Evolutionary conservation across 2,797 vertebrate species (phyloP), one percentile per base, ranked within the genome.

Genomic region (Threskiornis aethiopicus): DNA sequence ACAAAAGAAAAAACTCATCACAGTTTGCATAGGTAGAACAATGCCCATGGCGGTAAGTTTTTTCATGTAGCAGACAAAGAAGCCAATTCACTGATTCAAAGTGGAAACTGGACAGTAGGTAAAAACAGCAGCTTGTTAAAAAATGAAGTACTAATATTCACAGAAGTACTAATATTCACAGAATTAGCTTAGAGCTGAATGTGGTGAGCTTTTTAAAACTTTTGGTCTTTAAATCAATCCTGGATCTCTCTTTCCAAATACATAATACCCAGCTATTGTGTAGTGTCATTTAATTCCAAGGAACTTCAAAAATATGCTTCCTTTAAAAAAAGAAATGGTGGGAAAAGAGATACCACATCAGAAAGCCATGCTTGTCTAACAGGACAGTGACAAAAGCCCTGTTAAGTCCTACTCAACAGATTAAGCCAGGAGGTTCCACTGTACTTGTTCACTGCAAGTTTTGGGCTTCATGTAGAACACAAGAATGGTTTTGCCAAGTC

Each of bases 81-180:
- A 90, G 85, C 71, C 92, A 94, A 92, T 93, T 95, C 89, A 94
- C 57, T 71, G 93, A 78, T 86, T 92, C 80, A 42, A 92, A 89
- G 86, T 89, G 86, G 90, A 97, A 94, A 94, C 84, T 84, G 77
- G 93, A 92, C 89, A 94, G 94, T 93, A 81, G 65, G 84, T 94
- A 96, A 79, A 96, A 95, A 93, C 92, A 92, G 80, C 90, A 90
- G 89, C 90, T 96, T 90, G 95, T 93, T 95, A 89, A 97, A 94
- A 96, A 95, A 95, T 96, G 89, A 94, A 94, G 92, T 95, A 90
- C 79, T 94, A 96, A 93, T 95, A 94, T 96, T 92, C 86, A 78
- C 52, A 76, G 81, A 94, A 93, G 92, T 95, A 90, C 79, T 94
- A 96, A 93, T 95, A 94, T 96, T 92, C 86, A 78, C 52, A 76